Conservation (phyloP, 2,888 invertebrate genomes). For the Heliconius ismenius region DNA sequence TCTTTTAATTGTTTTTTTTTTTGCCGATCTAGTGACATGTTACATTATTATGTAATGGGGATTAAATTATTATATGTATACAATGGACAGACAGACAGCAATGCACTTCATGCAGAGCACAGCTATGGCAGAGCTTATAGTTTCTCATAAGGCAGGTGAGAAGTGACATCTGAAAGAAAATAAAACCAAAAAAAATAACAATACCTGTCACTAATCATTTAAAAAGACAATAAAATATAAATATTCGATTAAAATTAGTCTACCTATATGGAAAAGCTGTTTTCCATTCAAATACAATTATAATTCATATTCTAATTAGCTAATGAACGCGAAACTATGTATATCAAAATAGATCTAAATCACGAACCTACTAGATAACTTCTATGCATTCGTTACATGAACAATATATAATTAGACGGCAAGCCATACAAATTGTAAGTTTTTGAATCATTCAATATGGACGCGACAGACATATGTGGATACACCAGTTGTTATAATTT, state of each 20-base stretch:
- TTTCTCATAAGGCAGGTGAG: conserved; percentile 95
- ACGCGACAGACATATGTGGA: conserved; percentile 14
- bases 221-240: conserved; percentile 7
- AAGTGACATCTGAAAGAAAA: conserved; percentile 93
- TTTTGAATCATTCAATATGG: neutral
- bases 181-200: conserved; percentile 65
- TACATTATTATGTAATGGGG: conserved; percentile 40
- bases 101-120: conserved; percentile 78
- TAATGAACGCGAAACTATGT: neutral
- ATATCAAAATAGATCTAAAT: neutral
- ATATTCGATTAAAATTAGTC: neutral
- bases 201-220: conserved; percentile 29
- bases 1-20: conserved; percentile 13
- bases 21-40: conserved; percentile 37
- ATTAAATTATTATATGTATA: conserved; percentile 52
- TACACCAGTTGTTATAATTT: neutral
- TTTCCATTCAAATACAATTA: neutral
- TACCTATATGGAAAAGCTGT: neutral
- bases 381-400: conserved; percentile 9
- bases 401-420: neutral
- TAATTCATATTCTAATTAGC: conserved; percentile 4
- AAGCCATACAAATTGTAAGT: neutral
- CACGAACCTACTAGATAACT: neutral
- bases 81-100: conserved; percentile 68
- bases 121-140: conserved; percentile 86